A percentile compares a stretch with the other conserved stretches of the same genome.
These are phyloP conservation scores for Diacarnus erythraeanus DNA, from an alignment of 37 sponge, comb jelly and placozoan species.

Conservation along the genomic window DNA sequence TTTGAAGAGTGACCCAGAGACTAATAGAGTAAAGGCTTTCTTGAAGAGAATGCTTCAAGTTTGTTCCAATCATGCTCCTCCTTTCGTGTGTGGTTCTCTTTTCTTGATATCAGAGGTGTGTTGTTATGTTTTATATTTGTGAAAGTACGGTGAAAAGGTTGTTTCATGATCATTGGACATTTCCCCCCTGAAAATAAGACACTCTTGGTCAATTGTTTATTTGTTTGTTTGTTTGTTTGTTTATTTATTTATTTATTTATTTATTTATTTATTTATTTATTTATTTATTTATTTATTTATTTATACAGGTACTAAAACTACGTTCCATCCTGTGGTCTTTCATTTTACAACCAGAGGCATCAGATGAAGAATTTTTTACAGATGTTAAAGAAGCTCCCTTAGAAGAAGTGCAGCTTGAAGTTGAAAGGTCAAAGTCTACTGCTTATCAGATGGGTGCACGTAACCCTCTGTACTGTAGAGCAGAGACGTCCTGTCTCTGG, in stretches of 20 bases:
- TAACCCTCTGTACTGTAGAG: constrained; percentile 82
- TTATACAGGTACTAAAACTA: constrained; percentile 59
- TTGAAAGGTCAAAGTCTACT: not conserved
- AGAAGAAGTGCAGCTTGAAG: not conserved
- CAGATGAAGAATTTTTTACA: constrained; percentile 74
- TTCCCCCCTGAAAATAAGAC: no score
- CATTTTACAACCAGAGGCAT: constrained; percentile 56
- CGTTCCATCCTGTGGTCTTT: constrained; percentile 69
- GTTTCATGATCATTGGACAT: no score
- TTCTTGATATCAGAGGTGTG: constrained; percentile 79
- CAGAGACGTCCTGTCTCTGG: constrained; percentile 85
- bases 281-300: no score
- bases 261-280: no score
- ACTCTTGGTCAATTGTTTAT: no score
- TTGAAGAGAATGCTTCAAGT: constrained; percentile 86
- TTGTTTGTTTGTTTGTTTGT: no score
- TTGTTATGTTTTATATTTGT: no score
- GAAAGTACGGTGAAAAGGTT: no score
- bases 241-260: no score
- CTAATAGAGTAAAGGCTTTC: constrained; percentile 83
- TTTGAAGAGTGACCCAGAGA: constrained; percentile 83
- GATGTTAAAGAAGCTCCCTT: constrained; percentile 35
- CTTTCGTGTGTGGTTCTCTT: constrained; percentile 84
- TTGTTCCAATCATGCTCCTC: constrained; percentile 60
- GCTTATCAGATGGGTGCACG: constrained; percentile 49